Base-by-base conservation (phyloP, 2,888 invertebrate species). In the Chirona hameri region DNA sequence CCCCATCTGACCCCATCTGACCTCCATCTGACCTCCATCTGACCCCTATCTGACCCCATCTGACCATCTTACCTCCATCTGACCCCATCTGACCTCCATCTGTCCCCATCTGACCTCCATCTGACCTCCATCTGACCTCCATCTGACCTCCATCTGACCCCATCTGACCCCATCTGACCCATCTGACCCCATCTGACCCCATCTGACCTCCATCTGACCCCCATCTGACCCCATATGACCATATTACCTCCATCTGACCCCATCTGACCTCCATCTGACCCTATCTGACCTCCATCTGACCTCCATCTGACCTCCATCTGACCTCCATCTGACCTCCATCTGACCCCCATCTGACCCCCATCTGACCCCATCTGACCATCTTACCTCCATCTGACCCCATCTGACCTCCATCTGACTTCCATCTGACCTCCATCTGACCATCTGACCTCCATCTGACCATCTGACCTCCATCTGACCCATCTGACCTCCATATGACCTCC, bases 81-180 rank as follows among this genome's bases (percentile, higher is more conserved):
- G n/a, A 29, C 10, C 72, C 27, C 46, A 15, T 31, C 9, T n/a
- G 81, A 81, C 39, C 80, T 18, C 39, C 39, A 39, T 39, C 39
- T 39, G 39, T 5, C 39, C 7, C 39, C 39, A 39, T 39, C 39
- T 39, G 39, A 39, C 39, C 39, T 39, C 39, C 39, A 39, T 39
- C 39, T 39, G 39, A 39, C 39, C 39, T 39, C 7, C 39, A 39
- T 39, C 39, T 39, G 39, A 39, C 2, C 9, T n/a, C 69, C 46
- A 65, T 57, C 24, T 46, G 39, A 21, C 15, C 46, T n/a, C 31
- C 31, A n/a, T 46, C 46, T 18, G 15, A 29, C 10, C 72, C 27
- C 46, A 15, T 31, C 9, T n/a, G 81, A 81, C 39, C 80, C 39
- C 39, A 39, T 39, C 39, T 39, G 39, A 57, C 85, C 85, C 39